Base-by-base conservation (phyloP, 1,140 invertebrate genomes). In the Trichonephila clavata region DNA sequence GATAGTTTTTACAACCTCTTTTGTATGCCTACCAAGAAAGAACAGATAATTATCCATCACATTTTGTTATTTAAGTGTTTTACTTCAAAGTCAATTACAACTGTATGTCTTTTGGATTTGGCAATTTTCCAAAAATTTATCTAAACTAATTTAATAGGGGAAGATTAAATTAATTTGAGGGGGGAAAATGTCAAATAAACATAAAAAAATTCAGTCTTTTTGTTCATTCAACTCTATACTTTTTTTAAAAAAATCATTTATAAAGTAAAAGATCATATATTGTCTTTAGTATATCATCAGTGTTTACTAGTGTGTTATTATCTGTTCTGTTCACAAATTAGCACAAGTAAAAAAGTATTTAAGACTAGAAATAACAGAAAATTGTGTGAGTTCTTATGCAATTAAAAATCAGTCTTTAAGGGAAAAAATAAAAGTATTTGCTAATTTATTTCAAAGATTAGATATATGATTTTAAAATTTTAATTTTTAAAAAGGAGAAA, bases 301-400 rank as follows among this genome's bases (percentile, higher is more conserved):
- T 32, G 14, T 77, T 77, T 32, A 77, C 32, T 39, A 77, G 71
- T 39, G 18, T 27, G 32, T 77, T 39, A 77, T 77, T 77, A 77
- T 77, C 71, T 77, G 71, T 39, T 77, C n/a, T 32, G 27, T 77
- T 50, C 87, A 89, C 65, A 71, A 43, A 89, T 20, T 71, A 89
- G 71, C 61, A 89, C 50, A 71, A 57, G 24, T 32, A 87, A 32
- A 87, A 65, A 87, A 39, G n/a, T 32, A 57, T 71, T 71, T 57
- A 71, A 77, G 87, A 89, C 87, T 89, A 89, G 87, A 89, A 89
- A 89, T 50, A 89, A 71, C 43, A 77, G 65, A 71, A 89, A 77
- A 89, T 59, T 86, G 87, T 89, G 87, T 89, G 68, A 89, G 65
- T 77, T 60, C n/a, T 77, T 89, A 20, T 81, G 16, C 20, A 84